phyloP scores from a whole-genome alignment of 1,140 invertebrate species.

The Daktulosphaira vitifoliae region DNA sequence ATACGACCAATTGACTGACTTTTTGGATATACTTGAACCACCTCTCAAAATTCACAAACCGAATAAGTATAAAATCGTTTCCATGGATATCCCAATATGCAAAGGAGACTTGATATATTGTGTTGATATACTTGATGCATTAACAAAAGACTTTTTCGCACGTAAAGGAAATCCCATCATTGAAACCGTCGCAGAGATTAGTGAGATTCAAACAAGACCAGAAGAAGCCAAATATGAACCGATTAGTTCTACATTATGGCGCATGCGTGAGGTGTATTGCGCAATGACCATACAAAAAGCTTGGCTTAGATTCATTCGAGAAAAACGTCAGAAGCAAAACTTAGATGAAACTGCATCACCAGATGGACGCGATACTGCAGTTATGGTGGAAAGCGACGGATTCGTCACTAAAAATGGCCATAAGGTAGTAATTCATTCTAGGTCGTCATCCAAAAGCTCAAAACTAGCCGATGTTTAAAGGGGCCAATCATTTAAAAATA shows the following conservation, averaged over 20 bases:
- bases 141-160: slow-evolving; percentile 93
- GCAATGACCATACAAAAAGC: slow-evolving; percentile 89
- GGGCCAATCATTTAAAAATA: neutral
- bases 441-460: slow-evolving; percentile 70
- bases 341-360: slow-evolving; percentile 38
- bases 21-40: slow-evolving; percentile 87
- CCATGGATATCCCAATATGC: slow-evolving; percentile 97
- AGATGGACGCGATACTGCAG: slow-evolving; percentile 59
- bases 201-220: slow-evolving; percentile 60
- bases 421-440: slow-evolving; percentile 78
- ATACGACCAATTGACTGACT: slow-evolving; percentile 86
- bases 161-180: slow-evolving; percentile 84
- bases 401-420: slow-evolving; percentile 73
- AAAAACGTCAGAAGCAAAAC: slow-evolving; percentile 44
- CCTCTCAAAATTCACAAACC: slow-evolving; percentile 94
- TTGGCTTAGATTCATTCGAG: slow-evolving; percentile 65
- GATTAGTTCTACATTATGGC: slow-evolving; percentile 84
- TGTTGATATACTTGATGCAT: slow-evolving; percentile 92
- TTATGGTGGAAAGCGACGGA: slow-evolving; percentile 71
- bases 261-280: slow-evolving; percentile 92
- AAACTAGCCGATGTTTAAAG: slow-evolving; percentile 71
- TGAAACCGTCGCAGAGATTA: slow-evolving; percentile 74
- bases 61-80: slow-evolving; percentile 97
- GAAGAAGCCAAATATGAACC: slow-evolving; percentile 83
- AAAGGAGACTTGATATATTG: slow-evolving; percentile 94